Conservation (phyloP, 2,113 vertebrate species). For the Lichenostomus cassidix region DNA sequence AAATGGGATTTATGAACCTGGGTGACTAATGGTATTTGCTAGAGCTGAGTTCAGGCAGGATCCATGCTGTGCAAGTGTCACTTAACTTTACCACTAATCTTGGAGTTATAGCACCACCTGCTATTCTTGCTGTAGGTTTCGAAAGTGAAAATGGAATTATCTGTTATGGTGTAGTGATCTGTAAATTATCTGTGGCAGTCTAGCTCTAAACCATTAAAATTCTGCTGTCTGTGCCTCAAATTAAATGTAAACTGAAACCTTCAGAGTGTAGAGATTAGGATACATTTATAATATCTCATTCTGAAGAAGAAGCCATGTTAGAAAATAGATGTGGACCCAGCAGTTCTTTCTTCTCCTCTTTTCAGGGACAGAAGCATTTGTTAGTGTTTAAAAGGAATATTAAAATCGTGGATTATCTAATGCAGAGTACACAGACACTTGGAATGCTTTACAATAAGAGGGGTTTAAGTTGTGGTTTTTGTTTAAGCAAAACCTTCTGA, state of each 20-base stretch:
- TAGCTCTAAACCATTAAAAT: slow-evolving; percentile 26
- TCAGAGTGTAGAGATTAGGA: not conserved
- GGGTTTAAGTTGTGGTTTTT: not conserved
- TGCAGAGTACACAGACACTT: not conserved
- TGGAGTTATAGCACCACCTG: slow-evolving; percentile 9
- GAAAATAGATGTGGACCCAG: not conserved
- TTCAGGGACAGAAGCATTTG: not conserved
- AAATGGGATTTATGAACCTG: not conserved
- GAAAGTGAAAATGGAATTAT: slow-evolving; percentile 28
- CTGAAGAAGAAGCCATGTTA: not conserved
- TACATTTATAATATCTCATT: not conserved
- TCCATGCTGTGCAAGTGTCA: not conserved
- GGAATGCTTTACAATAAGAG: not conserved
- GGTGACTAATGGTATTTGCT: not conserved
- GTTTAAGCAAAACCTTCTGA: not conserved
- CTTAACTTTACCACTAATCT: not conserved
- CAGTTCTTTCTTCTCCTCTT: not conserved
- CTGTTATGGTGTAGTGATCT: not conserved
- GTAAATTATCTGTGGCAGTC: slow-evolving; percentile 23
- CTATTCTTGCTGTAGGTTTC: slow-evolving; percentile 2
- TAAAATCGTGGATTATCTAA: not conserved
- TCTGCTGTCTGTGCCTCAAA: not conserved
- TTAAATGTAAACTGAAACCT: not conserved
- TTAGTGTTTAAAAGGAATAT: not conserved
- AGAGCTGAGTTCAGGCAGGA: not conserved